phyloP scores from a whole-genome alignment of 92 coral and sea anemone species.

The Plumapathes pennacea region DNA sequence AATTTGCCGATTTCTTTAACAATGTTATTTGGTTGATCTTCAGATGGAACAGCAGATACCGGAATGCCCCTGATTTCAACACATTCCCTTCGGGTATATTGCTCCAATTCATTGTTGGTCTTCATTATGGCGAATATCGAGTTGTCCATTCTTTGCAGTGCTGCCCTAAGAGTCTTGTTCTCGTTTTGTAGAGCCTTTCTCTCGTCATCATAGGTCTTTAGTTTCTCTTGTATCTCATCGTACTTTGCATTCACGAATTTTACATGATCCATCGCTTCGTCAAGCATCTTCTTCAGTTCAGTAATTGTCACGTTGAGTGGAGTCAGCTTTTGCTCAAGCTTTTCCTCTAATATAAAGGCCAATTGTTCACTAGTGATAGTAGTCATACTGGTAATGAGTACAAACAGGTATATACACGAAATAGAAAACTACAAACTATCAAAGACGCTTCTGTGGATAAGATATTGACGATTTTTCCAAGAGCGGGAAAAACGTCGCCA shows the following conservation, averaged over 20 bases:
- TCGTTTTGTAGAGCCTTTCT: slow-evolving; percentile 2
- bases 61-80: slow-evolving; percentile 47
- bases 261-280: slow-evolving; percentile 4
- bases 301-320: too few species aligned
- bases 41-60: slow-evolving; percentile 26
- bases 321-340: too few species aligned
- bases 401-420: too few species aligned
- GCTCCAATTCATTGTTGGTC: slow-evolving; percentile 28
- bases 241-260: slow-evolving; percentile 16
- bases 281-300: background rate
- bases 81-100: slow-evolving; percentile 42
- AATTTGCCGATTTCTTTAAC: slow-evolving; percentile 35
- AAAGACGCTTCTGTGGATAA: too few species aligned
- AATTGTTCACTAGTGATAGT: too few species aligned
- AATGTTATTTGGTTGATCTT: slow-evolving; percentile 27
- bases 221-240: slow-evolving; percentile 6
- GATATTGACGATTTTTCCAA: too few species aligned
- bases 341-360: too few species aligned
- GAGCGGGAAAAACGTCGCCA: too few species aligned
- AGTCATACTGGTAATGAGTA: too few species aligned
- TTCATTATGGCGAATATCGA: slow-evolving; percentile 9
- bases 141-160: slow-evolving; percentile 15
- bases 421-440: too few species aligned
- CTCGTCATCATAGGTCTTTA: slow-evolving; percentile 1
- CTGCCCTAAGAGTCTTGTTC: background rate